Base-by-base conservation (phyloP, 2,113 vertebrate species). In the Perca schrenkii region DNA sequence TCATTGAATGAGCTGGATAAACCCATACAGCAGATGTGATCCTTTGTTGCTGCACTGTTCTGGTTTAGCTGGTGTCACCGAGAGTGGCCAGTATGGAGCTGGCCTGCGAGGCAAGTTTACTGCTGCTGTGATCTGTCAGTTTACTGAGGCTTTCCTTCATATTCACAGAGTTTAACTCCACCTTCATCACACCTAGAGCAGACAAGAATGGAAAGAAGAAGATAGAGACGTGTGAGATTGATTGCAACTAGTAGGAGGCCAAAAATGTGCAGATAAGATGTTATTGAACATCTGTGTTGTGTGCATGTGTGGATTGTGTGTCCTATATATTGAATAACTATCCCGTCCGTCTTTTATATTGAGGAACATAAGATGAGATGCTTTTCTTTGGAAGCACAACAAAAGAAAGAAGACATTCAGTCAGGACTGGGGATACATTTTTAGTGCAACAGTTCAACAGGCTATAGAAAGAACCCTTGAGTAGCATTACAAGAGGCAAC, bases 91-190 rank as follows among this genome's bases (percentile, higher is more conserved):
- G 72, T 3, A 96, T 93, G 16, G 92, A 93, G 53, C 77, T 77
- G 10, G 97, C 96, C 91, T 96, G 95, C 5, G 95, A 93, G 31
- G 89, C 95, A 40, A 97, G 94, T 12, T 93, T 94, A 67, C 90
- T 91, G 25, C 92, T 97, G 92, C 87, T 93, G 71, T 97, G 95
- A 22, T 80, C 89, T 12, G 92, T 93, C 60, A 97, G 95, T 58
- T 80, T 93, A 65, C 90, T 86, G 0, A 98, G 86, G 19, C 94
- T 97, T 61, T 96, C 96, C 86, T 93, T 95, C 52, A 97, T 87
- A 21, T 96, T 95, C 83, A 94, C 77, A 22, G 93, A 89, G 82
- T 95, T 94, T 91, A 97, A 94, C 93, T 97, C 94, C 52, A 95
- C 94, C 88, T 92, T 96, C 91, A 97, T 89, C 15, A 88, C 80